Evolutionary conservation across 2,888 invertebrate genomes (phyloP).

Genomic region (Pimpla rufipes): DNA sequence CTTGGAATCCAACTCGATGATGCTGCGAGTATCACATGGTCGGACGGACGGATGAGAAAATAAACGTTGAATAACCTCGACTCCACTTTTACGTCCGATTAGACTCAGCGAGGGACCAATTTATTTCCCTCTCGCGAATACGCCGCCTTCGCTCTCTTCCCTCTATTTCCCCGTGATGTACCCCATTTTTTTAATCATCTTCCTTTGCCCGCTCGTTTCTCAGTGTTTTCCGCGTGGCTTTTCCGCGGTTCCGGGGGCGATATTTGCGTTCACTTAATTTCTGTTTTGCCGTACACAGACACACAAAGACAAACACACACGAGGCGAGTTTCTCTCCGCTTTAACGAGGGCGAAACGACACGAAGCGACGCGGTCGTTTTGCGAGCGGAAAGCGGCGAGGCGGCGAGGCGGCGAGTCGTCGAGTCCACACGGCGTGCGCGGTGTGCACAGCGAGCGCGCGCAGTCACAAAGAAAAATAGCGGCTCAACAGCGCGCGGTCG

Average conservation of each 20-base stretch:
- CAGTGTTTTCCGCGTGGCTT: constrained; percentile 21
- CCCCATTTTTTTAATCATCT: too few relatives aligned
- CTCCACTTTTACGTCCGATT: too few relatives aligned
- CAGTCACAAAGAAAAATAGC: constrained; percentile 48
- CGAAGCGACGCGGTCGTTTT: constrained; percentile 22
- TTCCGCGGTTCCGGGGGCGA: not conserved
- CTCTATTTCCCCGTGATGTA: too few relatives aligned
- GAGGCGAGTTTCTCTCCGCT: constrained; percentile 33
- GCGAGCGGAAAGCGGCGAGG: constrained; percentile 10
- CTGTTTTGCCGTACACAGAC: not conserved
- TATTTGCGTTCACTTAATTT: constrained; percentile 23
- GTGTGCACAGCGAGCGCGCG: constrained; percentile 5
- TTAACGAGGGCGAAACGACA: constrained; percentile 49
- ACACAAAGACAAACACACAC: too few relatives aligned
- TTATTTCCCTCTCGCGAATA: too few relatives aligned
- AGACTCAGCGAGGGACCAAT: too few relatives aligned
- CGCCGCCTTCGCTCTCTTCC: too few relatives aligned
- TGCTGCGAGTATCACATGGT: too few relatives aligned
- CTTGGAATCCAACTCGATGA: too few relatives aligned
- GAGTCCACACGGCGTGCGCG: constrained; percentile 37
- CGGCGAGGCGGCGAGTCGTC: constrained; percentile 16
- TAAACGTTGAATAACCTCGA: too few relatives aligned
- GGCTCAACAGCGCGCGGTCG: constrained; percentile 33
- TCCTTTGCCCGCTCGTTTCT: constrained; percentile 7
- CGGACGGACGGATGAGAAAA: too few relatives aligned